These are phyloP conservation scores for Tragelaphus scriptus DNA, from an alignment of 2,113 vertebrate species.

Conservation along the genomic window DNA sequence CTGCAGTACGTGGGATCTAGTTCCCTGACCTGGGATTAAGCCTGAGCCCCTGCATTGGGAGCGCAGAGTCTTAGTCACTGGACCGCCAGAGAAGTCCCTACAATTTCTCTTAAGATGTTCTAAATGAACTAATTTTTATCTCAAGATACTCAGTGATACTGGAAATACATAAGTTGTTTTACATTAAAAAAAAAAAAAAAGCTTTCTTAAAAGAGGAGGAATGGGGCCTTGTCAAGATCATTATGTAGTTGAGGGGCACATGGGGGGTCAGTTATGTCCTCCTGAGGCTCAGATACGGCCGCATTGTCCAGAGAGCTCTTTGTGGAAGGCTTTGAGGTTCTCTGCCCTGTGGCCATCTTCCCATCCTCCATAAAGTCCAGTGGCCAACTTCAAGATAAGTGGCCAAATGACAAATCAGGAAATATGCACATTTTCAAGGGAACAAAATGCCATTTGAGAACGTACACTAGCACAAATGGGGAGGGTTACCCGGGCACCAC, in stretches of 20 bases:
- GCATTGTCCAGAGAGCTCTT: not conserved
- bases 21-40: not conserved
- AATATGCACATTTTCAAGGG: not conserved
- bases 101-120: not conserved
- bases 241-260: accelerated
- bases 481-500: not conserved
- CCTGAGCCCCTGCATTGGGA: not conserved
- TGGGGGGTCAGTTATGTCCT: not conserved
- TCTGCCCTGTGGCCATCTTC: not conserved
- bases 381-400: not conserved
- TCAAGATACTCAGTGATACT: not conserved
- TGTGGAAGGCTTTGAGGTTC: no score
- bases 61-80: accelerated
- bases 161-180: not conserved
- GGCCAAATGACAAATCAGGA: not conserved
- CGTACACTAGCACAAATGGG: not conserved
- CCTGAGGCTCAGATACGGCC: not conserved
- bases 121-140: not conserved
- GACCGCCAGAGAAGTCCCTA: not conserved
- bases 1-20: not conserved
- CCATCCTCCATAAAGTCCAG: not conserved
- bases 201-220: not conserved
- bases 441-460: not conserved
- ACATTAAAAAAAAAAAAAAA: not conserved
- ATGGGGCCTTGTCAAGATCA: not conserved